Percentiles rank a stretch among this genome's conserved stretches.
Conservation (phyloP, 2,888 invertebrate species). For the Clivina fossor region DNA sequence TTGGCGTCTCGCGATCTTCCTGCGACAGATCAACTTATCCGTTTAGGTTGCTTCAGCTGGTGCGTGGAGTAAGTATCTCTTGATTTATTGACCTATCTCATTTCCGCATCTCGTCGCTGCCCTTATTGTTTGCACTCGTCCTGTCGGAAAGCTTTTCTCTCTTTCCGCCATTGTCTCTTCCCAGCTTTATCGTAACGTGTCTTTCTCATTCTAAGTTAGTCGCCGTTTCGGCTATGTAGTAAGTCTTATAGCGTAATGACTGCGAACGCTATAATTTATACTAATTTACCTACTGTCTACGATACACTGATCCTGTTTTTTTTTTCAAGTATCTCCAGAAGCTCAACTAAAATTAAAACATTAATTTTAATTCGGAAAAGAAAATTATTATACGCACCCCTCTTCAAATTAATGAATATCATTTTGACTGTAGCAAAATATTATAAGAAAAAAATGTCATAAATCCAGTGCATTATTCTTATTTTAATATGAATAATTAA, state of each 20-base stretch:
- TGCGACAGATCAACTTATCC: slow-evolving; percentile 24
- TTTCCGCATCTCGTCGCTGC: slow-evolving; percentile 42
- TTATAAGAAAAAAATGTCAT: too few relatives aligned
- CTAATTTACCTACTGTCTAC: slow-evolving; percentile 26
- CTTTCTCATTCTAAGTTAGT: slow-evolving; percentile 15
- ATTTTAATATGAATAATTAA: too few relatives aligned
- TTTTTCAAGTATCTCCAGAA: too few relatives aligned
- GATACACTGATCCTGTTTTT: too few relatives aligned
- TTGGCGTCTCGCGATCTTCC: too few relatives aligned
- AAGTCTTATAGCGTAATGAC: too few relatives aligned
- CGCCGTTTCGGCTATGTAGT: slow-evolving; percentile 8
- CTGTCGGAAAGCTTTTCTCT: slow-evolving; percentile 34
- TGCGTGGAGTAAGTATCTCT: slow-evolving; percentile 18
- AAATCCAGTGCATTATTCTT: too few relatives aligned
- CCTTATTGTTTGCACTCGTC: slow-evolving; percentile 41
- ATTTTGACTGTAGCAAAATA: too few relatives aligned
- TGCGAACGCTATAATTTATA: slow-evolving; percentile 21
- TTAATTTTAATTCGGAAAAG: too few relatives aligned
- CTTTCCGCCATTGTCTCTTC: neutral
- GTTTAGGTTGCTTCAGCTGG: slow-evolving; percentile 26
- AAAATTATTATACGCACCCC: too few relatives aligned
- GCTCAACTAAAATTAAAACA: too few relatives aligned
- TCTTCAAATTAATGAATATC: too few relatives aligned
- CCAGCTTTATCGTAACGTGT: slow-evolving; percentile 17
- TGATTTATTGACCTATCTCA: slow-evolving; percentile 40